phyloP scores from a whole-genome alignment of 1,140 invertebrate genomes.

The Trachymyrmex septentrionalis region DNA sequence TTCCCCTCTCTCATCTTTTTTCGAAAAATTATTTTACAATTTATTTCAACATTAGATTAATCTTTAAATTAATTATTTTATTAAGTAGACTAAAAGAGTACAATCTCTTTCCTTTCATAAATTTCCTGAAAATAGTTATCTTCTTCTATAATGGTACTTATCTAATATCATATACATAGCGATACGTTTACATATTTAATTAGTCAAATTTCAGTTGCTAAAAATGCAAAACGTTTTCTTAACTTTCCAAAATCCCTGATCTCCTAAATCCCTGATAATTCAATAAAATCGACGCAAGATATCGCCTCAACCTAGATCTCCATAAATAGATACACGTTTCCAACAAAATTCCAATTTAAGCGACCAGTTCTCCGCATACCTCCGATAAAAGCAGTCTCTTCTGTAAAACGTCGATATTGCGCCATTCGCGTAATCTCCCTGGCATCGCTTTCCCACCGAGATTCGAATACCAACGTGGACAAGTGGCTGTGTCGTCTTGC shows the following conservation, averaged over 20 bases:
- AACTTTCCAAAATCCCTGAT: not conserved
- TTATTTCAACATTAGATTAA: not conserved
- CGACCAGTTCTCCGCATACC: slow-evolving; percentile 26
- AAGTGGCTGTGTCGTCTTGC: slow-evolving; percentile 65
- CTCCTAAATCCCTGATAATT: not conserved
- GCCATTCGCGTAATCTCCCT: slow-evolving; percentile 36
- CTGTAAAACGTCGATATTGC: slow-evolving; percentile 41
- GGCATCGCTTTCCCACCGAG: slow-evolving; percentile 50
- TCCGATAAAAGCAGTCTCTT: slow-evolving; percentile 51
- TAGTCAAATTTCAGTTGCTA: not conserved
- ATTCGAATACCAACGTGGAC: slow-evolving; percentile 58
- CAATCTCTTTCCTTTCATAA: not conserved
- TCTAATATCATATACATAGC: not conserved
- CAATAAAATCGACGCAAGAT: not conserved
- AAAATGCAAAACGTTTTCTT: not conserved
- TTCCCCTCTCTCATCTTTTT: not conserved
- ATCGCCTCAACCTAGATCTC: not conserved
- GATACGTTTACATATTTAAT: not conserved
- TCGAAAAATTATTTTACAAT: not conserved
- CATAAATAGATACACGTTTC: not conserved
- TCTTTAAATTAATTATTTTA: not conserved
- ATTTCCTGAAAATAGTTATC: not conserved
- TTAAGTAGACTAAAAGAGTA: not conserved
- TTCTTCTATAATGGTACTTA: not conserved
- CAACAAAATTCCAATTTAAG: slow-evolving; percentile 29